Base-by-base conservation (phyloP, 2,113 vertebrate genomes). In the Ramphastos sulfuratus region DNA sequence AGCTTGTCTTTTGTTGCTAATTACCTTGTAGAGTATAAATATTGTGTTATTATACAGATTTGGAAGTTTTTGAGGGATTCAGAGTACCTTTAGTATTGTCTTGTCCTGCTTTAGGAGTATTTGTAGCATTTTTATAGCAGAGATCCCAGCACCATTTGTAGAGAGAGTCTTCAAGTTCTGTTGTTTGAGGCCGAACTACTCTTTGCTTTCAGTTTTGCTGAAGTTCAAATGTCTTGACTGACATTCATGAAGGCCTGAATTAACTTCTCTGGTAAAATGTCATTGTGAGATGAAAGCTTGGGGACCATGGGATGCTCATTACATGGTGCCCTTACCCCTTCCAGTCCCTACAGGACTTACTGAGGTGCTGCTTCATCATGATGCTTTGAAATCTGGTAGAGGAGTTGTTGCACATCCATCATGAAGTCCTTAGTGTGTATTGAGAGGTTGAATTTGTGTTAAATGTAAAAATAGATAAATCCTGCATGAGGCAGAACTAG, bases 361-460 rank as follows among this genome's bases (percentile, higher is more conserved):
- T 46, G 37, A 67, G 37, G 24, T 28, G 23, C 59, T 71, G 67
- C 15, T 65, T 24, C 30, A 4, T 15, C 23, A 9, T 10, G 37
- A 33, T n/a, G 23, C 25, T 73, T 6, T 55, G 73, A n/a, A 21
- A 4, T 35, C 24, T 7, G 37, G 11, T 5, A 31, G 23, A 28
- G 21, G 13, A 52, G 31, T 11, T 23, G 15, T 2, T 39, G 17
- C 17, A 1, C 31, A 6, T 11, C 61, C 31, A 27, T 64, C 59
- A 18, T 6, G 7, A 28, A 44, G 15, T 5, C 46, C 66, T 15
- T 15, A 13, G 37, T 4, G 7, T 0, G 0, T 15, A 19, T 11
- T 8, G 17, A 18, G 25, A 30, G 30, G 42, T 4, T 37, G n/a
- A 6, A 44, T 75, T 52, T 2, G 15, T 33, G 12, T 48, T 54